A percentile compares a stretch with the other conserved stretches of the same genome.
Evolutionary conservation across 2,888 invertebrate species (phyloP).

Genomic region (Ditula angustiorana): DNA sequence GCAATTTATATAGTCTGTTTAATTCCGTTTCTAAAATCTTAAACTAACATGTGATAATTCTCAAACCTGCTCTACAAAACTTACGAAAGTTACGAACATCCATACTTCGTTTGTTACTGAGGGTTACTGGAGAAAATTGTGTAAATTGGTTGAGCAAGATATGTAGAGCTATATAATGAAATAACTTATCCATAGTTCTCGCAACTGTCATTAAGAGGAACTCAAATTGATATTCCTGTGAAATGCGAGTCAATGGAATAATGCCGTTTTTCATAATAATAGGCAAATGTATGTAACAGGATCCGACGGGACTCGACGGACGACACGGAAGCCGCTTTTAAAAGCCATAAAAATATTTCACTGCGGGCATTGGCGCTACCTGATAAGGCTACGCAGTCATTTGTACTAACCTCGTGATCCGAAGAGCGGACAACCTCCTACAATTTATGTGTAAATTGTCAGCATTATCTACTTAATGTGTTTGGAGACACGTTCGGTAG

Average conservation of each 20-base stretch:
- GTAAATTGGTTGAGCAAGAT: no score
- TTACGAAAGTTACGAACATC: no score
- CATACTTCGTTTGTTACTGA: no score
- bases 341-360: constrained; percentile 81
- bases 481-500: constrained; percentile 65
- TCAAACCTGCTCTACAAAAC: no score
- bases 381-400: constrained; percentile 81
- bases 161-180: no score
- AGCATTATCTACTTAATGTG: constrained; percentile 59
- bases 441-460: constrained; percentile 69
- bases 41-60: no score
- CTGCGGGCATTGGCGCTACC: constrained; percentile 74
- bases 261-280: constrained; percentile 62
- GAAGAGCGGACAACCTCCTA: constrained; percentile 55
- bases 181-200: background rate
- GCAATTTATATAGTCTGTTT: constrained; percentile 1
- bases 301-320: constrained; percentile 61
- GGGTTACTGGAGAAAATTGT: no score
- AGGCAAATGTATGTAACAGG: constrained; percentile 74
- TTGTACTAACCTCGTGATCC: constrained; percentile 73
- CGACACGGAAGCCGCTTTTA: constrained; percentile 74
- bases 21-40: background rate
- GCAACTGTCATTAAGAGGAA: constrained; percentile 45
- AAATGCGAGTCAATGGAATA: constrained; percentile 57
- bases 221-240: constrained; percentile 47